Conservation (phyloP, 2,797 vertebrate genomes). For the Enteromius unitaeniatus region DNA sequence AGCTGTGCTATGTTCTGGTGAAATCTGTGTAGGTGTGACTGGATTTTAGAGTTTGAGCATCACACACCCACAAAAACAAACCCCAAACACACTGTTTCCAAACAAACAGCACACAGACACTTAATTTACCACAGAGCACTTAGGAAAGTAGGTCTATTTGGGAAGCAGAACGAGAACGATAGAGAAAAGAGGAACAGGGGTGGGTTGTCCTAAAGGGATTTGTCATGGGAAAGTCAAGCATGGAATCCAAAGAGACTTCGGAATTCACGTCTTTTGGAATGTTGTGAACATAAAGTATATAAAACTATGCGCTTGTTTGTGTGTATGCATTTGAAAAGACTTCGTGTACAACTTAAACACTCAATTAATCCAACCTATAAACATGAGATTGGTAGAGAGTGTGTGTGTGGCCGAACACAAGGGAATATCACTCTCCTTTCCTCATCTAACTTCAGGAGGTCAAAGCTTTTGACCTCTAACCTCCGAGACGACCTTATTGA, state of each 20-base stretch:
- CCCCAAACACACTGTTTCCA: conserved; percentile 5
- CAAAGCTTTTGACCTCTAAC: conserved; percentile 50
- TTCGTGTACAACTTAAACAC: not conserved
- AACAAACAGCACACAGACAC: conserved; percentile 9
- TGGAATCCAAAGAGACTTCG: conserved; percentile 44
- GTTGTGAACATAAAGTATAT: conserved; percentile 7
- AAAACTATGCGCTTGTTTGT: conserved; percentile 23
- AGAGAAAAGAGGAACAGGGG: not conserved
- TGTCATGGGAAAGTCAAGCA: conserved; percentile 62
- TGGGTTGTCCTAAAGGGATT: conserved; percentile 45
- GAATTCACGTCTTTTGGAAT: conserved; percentile 40
- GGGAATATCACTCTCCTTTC: conserved; percentile 35
- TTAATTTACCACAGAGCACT: not conserved
- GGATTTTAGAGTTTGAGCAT: conserved; percentile 6
- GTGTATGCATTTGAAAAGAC: not conserved
- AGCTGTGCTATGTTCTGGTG: conserved; percentile 4
- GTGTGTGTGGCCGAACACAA: not conserved
- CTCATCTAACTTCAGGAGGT: conserved; percentile 33
- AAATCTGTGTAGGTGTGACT: conserved; percentile 22
- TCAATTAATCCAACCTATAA: not conserved
- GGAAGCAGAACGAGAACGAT: not conserved
- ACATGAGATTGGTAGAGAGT: conserved; percentile 6
- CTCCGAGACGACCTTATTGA: conserved; percentile 48
- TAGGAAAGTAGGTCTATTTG: not conserved
- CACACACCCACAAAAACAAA: not conserved